A percentile compares a stretch with the other conserved stretches of the same genome.
Conservation (phyloP, 2,888 invertebrate species). For the Melinaea marsaeus region DNA sequence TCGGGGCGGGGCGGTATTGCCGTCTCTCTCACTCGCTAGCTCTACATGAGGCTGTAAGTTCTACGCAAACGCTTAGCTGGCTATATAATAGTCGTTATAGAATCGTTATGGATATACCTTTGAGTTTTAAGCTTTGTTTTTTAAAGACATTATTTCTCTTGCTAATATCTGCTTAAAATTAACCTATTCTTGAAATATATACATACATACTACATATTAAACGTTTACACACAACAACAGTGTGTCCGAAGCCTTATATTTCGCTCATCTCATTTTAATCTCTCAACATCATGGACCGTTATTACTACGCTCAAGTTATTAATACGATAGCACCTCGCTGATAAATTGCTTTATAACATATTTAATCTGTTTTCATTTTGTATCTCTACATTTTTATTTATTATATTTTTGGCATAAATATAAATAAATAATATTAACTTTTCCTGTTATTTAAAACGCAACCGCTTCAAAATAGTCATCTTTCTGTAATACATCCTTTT, state of each 20-base stretch:
- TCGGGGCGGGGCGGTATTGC: constrained; percentile 62
- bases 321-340: constrained; percentile 44
- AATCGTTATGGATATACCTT: constrained; percentile 20
- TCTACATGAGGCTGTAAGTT: constrained; percentile 47
- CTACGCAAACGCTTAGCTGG: constrained; percentile 37
- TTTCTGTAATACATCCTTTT: no score
- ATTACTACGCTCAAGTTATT: constrained; percentile 52
- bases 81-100: constrained; percentile 24
- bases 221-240: constrained; percentile 3
- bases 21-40: constrained; percentile 65
- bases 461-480: no score
- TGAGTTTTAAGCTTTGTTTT: constrained; percentile 13
- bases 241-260: constrained; percentile 42
- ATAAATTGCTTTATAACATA: constrained; percentile 27
- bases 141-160: constrained; percentile 1
- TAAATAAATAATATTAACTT: no score
- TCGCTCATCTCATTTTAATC: constrained; percentile 42
- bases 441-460: no score
- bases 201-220: not conserved
- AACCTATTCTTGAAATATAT: no score
- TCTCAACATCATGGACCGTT: constrained; percentile 63
- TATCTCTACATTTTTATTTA: not conserved
- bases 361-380: not conserved
- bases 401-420: no score
- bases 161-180: constrained; percentile 11